A percentile compares a stretch with the other conserved stretches of the same genome.
Evolutionary conservation across 2,888 invertebrate species (phyloP).

Genomic region (Hyles lineata): DNA sequence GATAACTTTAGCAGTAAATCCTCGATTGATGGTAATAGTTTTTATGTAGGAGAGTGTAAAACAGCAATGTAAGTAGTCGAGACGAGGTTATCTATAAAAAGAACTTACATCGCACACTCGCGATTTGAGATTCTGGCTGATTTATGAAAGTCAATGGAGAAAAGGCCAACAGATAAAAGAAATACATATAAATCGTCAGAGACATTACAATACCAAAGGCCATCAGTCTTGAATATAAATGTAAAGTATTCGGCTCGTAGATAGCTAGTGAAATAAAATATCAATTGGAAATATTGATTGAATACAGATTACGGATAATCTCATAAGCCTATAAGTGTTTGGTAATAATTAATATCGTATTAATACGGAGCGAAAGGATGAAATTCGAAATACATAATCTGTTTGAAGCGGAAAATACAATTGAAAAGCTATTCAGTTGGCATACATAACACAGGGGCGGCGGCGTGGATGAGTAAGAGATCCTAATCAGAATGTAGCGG

Average conservation of each 20-base stretch:
- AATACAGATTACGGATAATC: neutral
- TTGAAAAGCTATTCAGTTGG: neutral
- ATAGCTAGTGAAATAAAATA: neutral
- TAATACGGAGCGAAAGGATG: too few relatives aligned
- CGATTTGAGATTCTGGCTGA: constrained; percentile 1
- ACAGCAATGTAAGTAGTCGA: neutral
- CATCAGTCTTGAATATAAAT: neutral
- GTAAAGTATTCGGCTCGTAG: neutral
- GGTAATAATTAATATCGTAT: too few relatives aligned
- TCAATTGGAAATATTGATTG: neutral
- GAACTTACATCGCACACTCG: neutral
- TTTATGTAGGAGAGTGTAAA: neutral
- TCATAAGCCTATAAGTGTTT: neutral
- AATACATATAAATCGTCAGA: constrained; percentile 3
- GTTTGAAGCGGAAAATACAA: neutral
- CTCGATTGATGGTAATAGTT: neutral
- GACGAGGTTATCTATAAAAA: neutral
- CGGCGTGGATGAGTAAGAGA: constrained; percentile 38
- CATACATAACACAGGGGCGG: neutral
- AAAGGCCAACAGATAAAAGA: constrained; percentile 3
- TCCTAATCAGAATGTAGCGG: constrained; percentile 61
- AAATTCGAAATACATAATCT: too few relatives aligned
- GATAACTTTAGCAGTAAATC: neutral
- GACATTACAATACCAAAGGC: constrained; percentile 6
- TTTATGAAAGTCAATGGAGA: constrained; percentile 6